Evolutionary conservation across 1,140 invertebrate species (phyloP).

Genomic region (Cyclargus thomasi): DNA sequence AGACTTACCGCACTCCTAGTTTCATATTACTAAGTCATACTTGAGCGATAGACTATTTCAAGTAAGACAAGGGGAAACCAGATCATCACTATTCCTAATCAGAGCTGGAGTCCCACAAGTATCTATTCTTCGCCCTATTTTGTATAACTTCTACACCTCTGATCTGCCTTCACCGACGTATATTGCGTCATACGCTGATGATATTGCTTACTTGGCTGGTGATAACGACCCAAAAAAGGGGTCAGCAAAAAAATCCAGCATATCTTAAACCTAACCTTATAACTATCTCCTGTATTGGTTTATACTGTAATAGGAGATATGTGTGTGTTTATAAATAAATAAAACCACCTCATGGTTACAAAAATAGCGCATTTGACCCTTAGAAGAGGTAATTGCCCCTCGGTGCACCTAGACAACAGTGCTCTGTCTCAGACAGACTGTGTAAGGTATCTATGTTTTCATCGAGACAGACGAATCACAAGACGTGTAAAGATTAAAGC

Average conservation of each 20-base stretch:
- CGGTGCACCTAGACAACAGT: slow-evolving; percentile 8
- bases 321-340: too few species aligned
- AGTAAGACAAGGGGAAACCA: background rate
- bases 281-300: too few species aligned
- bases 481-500: too few species aligned
- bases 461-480: too few species aligned
- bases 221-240: slow-evolving; percentile 1
- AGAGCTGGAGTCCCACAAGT: slow-evolving; percentile 22
- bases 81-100: background rate
- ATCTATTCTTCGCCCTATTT: slow-evolving; percentile 19
- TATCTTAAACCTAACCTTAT: slow-evolving; percentile 10
- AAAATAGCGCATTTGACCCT: slow-evolving; percentile 24
- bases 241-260: slow-evolving; percentile 20
- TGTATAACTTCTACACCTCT: slow-evolving; percentile 19
- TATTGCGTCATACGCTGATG: too few species aligned
- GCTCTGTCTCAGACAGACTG: too few species aligned
- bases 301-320: too few species aligned
- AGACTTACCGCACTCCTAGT: background rate
- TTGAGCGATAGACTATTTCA: slow-evolving; percentile 6
- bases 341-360: slow-evolving; percentile 21
- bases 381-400: slow-evolving; percentile 13
- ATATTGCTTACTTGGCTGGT: slow-evolving; percentile 19
- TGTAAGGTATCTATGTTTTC: too few species aligned
- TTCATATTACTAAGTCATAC: background rate
- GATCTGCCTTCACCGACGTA: too few species aligned